Percentiles rank a stretch among this genome's conserved stretches.
Conservation (phyloP, 2,888 invertebrate species). For the Hetaerina titia region DNA sequence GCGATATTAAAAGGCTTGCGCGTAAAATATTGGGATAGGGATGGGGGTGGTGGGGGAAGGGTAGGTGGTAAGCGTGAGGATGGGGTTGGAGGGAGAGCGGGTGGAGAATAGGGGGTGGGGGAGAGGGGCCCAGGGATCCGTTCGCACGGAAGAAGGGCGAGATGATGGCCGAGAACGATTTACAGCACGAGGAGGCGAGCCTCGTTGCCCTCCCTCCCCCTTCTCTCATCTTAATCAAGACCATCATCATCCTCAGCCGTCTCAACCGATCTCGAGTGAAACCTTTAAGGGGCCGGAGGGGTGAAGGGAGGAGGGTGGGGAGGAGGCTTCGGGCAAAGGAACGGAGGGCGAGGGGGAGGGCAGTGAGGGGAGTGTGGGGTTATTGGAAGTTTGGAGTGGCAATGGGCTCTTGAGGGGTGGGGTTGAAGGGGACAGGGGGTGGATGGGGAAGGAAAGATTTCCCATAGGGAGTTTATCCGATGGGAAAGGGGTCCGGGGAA, state of each 20-base stretch:
- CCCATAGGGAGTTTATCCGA: neutral
- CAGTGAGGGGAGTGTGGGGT: neutral
- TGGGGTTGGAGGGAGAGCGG: neutral
- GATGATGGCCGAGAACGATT: conserved; percentile 36
- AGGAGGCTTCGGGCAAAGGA: neutral
- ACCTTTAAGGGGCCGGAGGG: neutral
- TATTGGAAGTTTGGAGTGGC: conserved; percentile 21
- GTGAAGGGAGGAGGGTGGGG: neutral
- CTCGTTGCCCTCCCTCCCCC: neutral
- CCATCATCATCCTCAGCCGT: conserved; percentile 40
- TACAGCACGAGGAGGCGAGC: neutral
- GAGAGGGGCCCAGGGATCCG: neutral
- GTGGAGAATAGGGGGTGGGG: neutral
- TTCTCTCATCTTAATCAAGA: conserved; percentile 48
- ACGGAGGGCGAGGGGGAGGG: neutral
- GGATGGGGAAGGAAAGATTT: neutral
- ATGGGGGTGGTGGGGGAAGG: neutral
- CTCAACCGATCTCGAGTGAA: conserved; percentile 41
- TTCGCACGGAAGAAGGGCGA: conserved; percentile 1
- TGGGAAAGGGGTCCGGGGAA: neutral
- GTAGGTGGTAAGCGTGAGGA: neutral
- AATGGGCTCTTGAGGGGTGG: neutral
- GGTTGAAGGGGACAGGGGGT: too few relatives aligned
- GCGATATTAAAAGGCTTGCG: conserved; percentile 38
- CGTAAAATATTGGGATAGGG: neutral